A percentile compares a stretch with the other conserved stretches of the same genome.
These are phyloP conservation scores for Elmis aenea DNA, from an alignment of 2,888 invertebrate genomes.

Conservation along the genomic window DNA sequence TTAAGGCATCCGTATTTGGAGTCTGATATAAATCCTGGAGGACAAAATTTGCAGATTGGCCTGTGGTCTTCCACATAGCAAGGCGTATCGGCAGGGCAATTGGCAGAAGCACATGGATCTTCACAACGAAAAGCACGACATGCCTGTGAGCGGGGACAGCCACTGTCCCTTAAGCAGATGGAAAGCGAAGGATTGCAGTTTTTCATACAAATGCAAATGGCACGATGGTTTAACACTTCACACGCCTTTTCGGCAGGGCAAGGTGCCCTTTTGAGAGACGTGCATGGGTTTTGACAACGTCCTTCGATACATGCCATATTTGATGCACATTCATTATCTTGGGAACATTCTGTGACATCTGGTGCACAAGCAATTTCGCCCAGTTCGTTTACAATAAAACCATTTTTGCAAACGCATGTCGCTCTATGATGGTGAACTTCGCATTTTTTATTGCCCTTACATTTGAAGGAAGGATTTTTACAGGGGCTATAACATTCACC, in stretches of 20 bases:
- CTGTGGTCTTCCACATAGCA: slow-evolving; percentile 93
- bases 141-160: slow-evolving; percentile 78
- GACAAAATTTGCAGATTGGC: slow-evolving; percentile 94
- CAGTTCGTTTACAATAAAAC: slow-evolving; percentile 80
- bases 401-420: slow-evolving; percentile 83
- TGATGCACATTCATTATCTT: slow-evolving; percentile 78
- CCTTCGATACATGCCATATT: slow-evolving; percentile 80
- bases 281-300: slow-evolving; percentile 84
- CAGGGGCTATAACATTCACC: slow-evolving; percentile 81
- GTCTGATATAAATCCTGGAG: slow-evolving; percentile 87
- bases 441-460: slow-evolving; percentile 80
- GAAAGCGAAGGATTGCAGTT: slow-evolving; percentile 82
- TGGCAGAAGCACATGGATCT: slow-evolving; percentile 82
- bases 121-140: slow-evolving; percentile 86
- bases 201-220: slow-evolving; percentile 80
- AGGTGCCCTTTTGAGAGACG: slow-evolving; percentile 56
- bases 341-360: slow-evolving; percentile 69
- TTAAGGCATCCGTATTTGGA: slow-evolving; percentile 91
- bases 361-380: slow-evolving; percentile 85
- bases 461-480: slow-evolving; percentile 60
- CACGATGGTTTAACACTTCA: slow-evolving; percentile 81
- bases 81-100: slow-evolving; percentile 79
- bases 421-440: slow-evolving; percentile 81
- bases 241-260: slow-evolving; percentile 82
- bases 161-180: slow-evolving; percentile 84